These are phyloP conservation scores for Mesoclemmys tuberculata DNA, from an alignment of 2,113 vertebrate species.

Conservation along the genomic window DNA sequence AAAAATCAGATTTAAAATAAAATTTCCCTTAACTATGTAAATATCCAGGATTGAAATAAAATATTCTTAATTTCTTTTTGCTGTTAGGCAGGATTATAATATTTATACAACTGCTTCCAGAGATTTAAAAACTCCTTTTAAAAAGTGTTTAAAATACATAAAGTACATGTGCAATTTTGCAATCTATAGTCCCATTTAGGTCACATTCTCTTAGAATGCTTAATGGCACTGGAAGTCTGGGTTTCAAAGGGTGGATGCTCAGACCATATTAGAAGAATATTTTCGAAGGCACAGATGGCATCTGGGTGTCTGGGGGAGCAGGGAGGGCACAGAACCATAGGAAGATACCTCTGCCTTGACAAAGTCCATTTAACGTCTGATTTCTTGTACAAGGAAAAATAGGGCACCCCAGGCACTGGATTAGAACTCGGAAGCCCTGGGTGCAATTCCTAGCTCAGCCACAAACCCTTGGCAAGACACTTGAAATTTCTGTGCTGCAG, in stretches of 20 bases:
- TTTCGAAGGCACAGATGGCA: neutral
- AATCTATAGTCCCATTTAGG: neutral
- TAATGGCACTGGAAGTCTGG: neutral
- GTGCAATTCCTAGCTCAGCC: accelerated
- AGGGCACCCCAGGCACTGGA: neutral
- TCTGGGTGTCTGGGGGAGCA: neutral
- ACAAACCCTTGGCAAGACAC: accelerated
- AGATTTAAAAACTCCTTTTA: neutral
- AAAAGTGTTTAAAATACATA: neutral
- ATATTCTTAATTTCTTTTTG: neutral
- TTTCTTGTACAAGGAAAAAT: neutral
- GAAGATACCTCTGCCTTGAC: accelerated
- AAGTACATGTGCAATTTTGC: neutral
- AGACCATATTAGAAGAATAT: accelerated
- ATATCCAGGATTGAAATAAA: neutral
- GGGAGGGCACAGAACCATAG: accelerated
- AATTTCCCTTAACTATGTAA: neutral
- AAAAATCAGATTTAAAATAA: neutral
- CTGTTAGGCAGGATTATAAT: neutral
- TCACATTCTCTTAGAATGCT: neutral
- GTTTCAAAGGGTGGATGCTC: neutral
- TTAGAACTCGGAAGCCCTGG: neutral
- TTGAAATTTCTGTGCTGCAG: neutral
- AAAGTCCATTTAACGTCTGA: neutral
- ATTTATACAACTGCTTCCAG: neutral